Evolutionary conservation across 2,797 vertebrate genomes (phyloP).

Genomic region (Sebastes iracundus): DNA sequence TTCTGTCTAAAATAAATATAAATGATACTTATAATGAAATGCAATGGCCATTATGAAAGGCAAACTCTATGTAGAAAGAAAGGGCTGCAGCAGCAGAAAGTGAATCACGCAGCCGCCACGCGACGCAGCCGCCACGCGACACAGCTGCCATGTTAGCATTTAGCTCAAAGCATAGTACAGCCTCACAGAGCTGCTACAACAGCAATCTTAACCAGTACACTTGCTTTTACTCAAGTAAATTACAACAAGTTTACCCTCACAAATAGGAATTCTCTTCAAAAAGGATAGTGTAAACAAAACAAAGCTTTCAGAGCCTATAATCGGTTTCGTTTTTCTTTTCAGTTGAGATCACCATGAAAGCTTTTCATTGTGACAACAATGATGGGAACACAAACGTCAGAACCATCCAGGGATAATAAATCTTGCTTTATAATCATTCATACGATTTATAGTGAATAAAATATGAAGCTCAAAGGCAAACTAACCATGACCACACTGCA

Average conservation of each 20-base stretch:
- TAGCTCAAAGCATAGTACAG: too few relatives aligned
- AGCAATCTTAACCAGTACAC: neutral
- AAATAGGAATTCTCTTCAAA: too few relatives aligned
- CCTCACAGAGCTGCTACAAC: too few relatives aligned
- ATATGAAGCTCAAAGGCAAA: too few relatives aligned
- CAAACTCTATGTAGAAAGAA: too few relatives aligned
- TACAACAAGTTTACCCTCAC: neutral
- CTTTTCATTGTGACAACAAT: neutral
- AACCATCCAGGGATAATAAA: neutral
- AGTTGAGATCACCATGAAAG: neutral
- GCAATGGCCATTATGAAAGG: too few relatives aligned
- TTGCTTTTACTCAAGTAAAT: neutral
- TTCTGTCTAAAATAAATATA: too few relatives aligned
- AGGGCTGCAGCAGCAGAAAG: too few relatives aligned
- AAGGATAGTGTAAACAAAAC: neutral
- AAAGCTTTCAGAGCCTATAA: neutral
- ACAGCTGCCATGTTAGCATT: too few relatives aligned
- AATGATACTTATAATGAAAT: too few relatives aligned
- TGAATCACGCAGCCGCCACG: too few relatives aligned
- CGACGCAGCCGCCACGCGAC: too few relatives aligned
- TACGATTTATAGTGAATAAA: neutral
- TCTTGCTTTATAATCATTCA: neutral
- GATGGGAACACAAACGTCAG: neutral
- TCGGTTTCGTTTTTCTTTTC: neutral
- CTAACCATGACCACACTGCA: neutral